Evolutionary conservation across 2,888 invertebrate genomes (phyloP).

Genomic region (Drosophila nigricruria): DNA sequence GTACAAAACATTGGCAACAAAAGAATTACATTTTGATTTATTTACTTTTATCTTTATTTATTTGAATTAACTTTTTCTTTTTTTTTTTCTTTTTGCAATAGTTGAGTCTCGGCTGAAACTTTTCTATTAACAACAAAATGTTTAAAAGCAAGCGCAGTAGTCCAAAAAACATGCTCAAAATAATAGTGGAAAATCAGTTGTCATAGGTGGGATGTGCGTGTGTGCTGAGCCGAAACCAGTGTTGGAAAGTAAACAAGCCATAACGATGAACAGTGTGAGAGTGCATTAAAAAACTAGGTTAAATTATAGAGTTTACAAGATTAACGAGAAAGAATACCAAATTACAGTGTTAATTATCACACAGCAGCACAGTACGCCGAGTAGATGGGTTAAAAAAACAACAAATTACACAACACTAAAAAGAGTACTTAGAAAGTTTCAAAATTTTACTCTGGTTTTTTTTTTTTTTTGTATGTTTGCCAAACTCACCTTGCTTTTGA

Average conservation of each 20-base stretch:
- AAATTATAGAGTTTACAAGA: constrained; percentile 22
- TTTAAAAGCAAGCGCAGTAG: constrained; percentile 58
- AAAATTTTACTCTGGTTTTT: constrained; percentile 12
- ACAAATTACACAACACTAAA: constrained; percentile 37
- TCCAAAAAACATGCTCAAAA: constrained; percentile 74
- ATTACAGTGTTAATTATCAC: constrained; percentile 42
- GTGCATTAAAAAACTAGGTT: constrained; percentile 31
- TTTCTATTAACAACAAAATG: constrained; percentile 53
- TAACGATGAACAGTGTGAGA: constrained; percentile 38
- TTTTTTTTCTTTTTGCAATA: constrained; percentile 21
- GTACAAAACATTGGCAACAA: constrained; percentile 49
- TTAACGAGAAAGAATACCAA: constrained; percentile 22
- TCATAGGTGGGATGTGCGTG: constrained; percentile 18
- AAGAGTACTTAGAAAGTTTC: constrained; percentile 38
- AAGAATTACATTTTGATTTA: constrained; percentile 21
- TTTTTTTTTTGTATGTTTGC: constrained; percentile 28
- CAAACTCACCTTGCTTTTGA: constrained; percentile 65
- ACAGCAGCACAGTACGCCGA: constrained; percentile 18
- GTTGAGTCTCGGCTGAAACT: constrained; percentile 45
- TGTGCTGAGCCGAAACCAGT: constrained; percentile 57
- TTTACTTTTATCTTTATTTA: constrained; percentile 4
- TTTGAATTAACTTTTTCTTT: background rate
- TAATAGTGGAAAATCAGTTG: constrained; percentile 26
- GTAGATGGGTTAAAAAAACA: constrained; percentile 14
- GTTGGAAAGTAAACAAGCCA: constrained; percentile 51